Evolutionary conservation across 2,113 vertebrate genomes (phyloP).

Genomic region (Cyprinodon tularosa): DNA sequence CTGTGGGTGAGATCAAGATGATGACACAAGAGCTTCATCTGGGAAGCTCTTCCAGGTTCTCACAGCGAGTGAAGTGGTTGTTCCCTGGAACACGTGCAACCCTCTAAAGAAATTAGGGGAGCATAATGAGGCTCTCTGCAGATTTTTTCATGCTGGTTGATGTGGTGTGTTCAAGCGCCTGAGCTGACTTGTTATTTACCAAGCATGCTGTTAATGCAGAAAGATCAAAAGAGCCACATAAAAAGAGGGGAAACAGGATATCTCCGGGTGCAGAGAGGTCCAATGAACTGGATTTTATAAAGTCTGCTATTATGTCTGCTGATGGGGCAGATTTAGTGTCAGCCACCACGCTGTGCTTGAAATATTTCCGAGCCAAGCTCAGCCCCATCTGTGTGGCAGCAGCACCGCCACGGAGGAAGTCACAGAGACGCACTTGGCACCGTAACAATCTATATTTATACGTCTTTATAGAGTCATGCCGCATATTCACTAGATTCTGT

Average conservation of each 20-base stretch:
- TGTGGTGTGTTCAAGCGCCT: slow-evolving; percentile 20
- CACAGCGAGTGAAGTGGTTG: slow-evolving; percentile 36
- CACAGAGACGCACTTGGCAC: slow-evolving; percentile 42
- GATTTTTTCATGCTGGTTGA: slow-evolving; percentile 30
- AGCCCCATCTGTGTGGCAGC: slow-evolving; percentile 60
- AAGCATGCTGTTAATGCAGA: slow-evolving; percentile 35
- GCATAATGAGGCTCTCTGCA: slow-evolving; percentile 53
- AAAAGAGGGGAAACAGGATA: slow-evolving; percentile 60
- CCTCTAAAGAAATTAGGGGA: slow-evolving; percentile 29
- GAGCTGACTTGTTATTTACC: slow-evolving; percentile 35
- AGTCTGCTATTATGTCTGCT: slow-evolving; percentile 39
- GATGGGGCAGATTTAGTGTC: slow-evolving; percentile 42
- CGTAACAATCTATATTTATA: slow-evolving; percentile 39
- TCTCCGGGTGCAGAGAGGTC: slow-evolving; percentile 31
- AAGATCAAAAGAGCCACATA: slow-evolving; percentile 69
- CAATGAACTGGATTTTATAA: slow-evolving; percentile 31
- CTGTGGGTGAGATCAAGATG: slow-evolving; percentile 39
- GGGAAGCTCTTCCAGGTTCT: slow-evolving; percentile 44
- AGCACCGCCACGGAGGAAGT: slow-evolving; percentile 62
- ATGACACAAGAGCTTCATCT: slow-evolving; percentile 46
- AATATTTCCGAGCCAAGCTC: slow-evolving; percentile 44
- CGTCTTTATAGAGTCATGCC: slow-evolving; percentile 14
- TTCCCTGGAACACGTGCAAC: slow-evolving; percentile 20
- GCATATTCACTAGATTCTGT: slow-evolving; percentile 26
- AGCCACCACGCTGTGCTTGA: slow-evolving; percentile 48